phyloP scores from a whole-genome alignment of 2,797 vertebrate species.

The Manis crassicaudata region DNA sequence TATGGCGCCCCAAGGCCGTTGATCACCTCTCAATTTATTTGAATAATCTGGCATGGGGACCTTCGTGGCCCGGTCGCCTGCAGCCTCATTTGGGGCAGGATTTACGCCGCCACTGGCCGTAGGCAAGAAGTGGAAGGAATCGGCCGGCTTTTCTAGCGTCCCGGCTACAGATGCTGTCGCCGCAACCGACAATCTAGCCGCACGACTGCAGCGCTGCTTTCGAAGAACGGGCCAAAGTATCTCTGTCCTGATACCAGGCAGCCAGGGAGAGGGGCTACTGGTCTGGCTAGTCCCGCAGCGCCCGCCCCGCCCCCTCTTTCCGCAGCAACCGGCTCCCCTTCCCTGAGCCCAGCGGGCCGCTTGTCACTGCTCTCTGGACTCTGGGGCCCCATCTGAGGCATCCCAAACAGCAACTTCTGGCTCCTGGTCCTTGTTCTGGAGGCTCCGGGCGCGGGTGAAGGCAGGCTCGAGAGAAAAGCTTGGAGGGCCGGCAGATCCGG shows the following conservation, averaged over 20 bases:
- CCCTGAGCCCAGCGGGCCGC: conserved; percentile 48
- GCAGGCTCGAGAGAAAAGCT: conserved; percentile 27
- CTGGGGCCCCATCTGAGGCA: conserved; percentile 35
- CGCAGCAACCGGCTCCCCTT: conserved; percentile 68
- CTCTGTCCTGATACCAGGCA: background rate
- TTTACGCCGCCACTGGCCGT: conserved; percentile 69
- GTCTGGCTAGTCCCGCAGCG: conserved; percentile 27
- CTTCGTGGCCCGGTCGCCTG: background rate
- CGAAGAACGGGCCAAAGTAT: conserved; percentile 70
- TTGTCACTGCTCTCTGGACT: conserved; percentile 34
- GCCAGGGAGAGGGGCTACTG: conserved; percentile 41
- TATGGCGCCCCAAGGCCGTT: background rate
- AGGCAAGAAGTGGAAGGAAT: conserved; percentile 13
- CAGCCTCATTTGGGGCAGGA: conserved; percentile 49
- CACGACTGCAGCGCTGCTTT: conserved; percentile 67
- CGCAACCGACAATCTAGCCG: background rate
- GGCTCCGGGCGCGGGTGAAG: conserved; percentile 40
- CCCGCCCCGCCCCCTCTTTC: conserved; percentile 67
- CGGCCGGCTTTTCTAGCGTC: background rate
- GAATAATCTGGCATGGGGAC: conserved; percentile 56
- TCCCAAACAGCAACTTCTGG: conserved; percentile 62
- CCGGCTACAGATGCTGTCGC: background rate
- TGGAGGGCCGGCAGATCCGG: conserved; percentile 68
- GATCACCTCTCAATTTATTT: conserved; percentile 57
- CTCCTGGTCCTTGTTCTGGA: background rate